These are phyloP conservation scores for Tragelaphus strepsiceros DNA, from an alignment of 2,113 vertebrate genomes.

Conservation along the genomic window DNA sequence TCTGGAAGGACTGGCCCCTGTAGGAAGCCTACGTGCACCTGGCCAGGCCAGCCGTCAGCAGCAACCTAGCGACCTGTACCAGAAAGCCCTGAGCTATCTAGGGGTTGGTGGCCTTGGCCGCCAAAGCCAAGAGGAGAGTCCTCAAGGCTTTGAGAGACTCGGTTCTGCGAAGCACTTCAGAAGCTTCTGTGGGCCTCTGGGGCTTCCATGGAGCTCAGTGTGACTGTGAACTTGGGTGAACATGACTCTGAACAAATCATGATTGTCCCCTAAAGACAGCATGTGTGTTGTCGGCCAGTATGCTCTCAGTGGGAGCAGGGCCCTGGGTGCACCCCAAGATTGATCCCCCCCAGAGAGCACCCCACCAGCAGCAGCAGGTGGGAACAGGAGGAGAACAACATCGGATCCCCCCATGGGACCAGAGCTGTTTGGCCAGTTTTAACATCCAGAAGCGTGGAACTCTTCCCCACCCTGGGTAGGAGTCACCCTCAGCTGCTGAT, in stretches of 20 bases:
- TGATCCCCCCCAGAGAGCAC: neutral
- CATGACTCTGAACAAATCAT: neutral
- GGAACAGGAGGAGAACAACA: neutral
- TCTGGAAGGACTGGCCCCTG: neutral
- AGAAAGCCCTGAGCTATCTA: neutral
- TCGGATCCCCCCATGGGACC: neutral
- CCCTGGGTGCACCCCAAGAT: neutral
- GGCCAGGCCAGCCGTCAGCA: neutral
- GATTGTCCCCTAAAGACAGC: accelerated
- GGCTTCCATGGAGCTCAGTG: accelerated
- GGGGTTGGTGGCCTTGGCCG: neutral
- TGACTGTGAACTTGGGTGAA: neutral
- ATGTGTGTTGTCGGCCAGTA: accelerated
- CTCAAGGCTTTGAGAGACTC: accelerated
- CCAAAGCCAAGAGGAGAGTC: neutral
- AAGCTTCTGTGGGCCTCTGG: neutral
- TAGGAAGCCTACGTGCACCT: accelerated
- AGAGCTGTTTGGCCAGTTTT: accelerated
- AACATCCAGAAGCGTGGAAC: neutral
- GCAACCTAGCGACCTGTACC: accelerated
- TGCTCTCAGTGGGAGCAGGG: neutral
- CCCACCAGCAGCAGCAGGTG: neutral
- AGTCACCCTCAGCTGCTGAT: accelerated
- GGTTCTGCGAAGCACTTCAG: neutral
- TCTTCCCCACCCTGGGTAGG: too few relatives aligned